Percentiles rank a stretch among this genome's conserved stretches.
Conservation (phyloP, 2,797 vertebrate genomes). For the Eleutherodactylus coqui region DNA sequence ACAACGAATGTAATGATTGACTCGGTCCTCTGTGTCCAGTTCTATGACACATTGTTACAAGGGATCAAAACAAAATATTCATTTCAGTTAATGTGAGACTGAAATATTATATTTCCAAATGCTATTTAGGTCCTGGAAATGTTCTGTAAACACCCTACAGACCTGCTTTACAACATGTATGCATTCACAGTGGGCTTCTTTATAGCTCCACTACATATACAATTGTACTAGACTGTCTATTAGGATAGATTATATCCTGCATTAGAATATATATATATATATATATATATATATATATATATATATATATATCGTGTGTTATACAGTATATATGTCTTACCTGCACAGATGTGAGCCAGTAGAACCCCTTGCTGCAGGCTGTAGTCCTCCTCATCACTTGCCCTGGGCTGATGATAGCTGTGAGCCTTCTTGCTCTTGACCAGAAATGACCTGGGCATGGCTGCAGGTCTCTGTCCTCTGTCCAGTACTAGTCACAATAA, state of each 20-base stretch:
- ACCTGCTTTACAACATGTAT: not conserved
- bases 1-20: not conserved
- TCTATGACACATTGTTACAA: not conserved
- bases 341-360: constrained; percentile 85
- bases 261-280: not conserved
- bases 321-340: constrained; percentile 75
- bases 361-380: constrained; percentile 78
- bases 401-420: constrained; percentile 93
- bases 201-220: not conserved
- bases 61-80: not conserved
- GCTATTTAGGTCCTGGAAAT: not conserved
- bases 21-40: not conserved
- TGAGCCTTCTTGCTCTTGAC: constrained; percentile 98
- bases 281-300: not conserved
- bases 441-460: constrained; percentile 95
- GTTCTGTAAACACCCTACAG: not conserved
- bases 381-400: constrained; percentile 81
- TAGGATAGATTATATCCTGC: not conserved
- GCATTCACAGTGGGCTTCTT: no score
- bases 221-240: not conserved
- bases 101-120: not conserved
- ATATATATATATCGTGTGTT: not conserved
- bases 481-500: constrained; percentile 41
- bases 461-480: constrained; percentile 42
- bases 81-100: not conserved